Evolutionary conservation across 2,888 invertebrate species (phyloP), one percentile per base, ranked within the genome.

Genomic region (Cryptocephalus primarius): DNA sequence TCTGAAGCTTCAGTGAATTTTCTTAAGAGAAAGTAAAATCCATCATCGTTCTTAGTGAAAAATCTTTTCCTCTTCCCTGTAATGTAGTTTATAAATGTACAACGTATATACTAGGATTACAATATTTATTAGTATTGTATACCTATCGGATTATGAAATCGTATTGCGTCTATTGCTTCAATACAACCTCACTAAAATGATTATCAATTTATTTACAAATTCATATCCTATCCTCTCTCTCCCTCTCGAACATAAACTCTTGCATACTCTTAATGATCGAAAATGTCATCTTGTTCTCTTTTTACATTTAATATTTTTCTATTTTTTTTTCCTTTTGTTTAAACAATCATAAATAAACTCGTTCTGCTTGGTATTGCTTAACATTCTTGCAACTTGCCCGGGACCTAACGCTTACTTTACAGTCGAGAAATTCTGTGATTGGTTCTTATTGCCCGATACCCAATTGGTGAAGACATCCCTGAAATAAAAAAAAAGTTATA

Each of bases 381-480:
- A 58, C 31, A 40, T 50, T 51, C 45, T 51, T 53, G 55, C 55
- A 49, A 50, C 52, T 12, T 36, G 36, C 12, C 12, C 22, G 22
- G 36, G n/a, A 11, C 36, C 36, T 36, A 36, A 36, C 9, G 36
- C 64, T 76, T 85, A 87, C 75, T 86, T 86, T 62, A 86, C 87
- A 59, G 85, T 83, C 55, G 85, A 84, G 70, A 82, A 85, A 69
- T 81, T 83, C 73, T 85, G 85, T 68, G 82, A 78, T 71, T 81
- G 78, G 72, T 79, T 83, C 72, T 85, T 86, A 76, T 87, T 86
- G 63, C 85, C 82, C 53, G 88, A 85, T 64, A 90, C 89, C 89
- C 89, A 90, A 53, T 85, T 85, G 66, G 84, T 85, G 76, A 88
- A 90, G 54, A 93, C 92, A 72, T 92, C 91, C 73, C 89, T 89